Evolutionary conservation across 2,797 vertebrate genomes (phyloP).

Genomic region (Novumbra hubbsi): DNA sequence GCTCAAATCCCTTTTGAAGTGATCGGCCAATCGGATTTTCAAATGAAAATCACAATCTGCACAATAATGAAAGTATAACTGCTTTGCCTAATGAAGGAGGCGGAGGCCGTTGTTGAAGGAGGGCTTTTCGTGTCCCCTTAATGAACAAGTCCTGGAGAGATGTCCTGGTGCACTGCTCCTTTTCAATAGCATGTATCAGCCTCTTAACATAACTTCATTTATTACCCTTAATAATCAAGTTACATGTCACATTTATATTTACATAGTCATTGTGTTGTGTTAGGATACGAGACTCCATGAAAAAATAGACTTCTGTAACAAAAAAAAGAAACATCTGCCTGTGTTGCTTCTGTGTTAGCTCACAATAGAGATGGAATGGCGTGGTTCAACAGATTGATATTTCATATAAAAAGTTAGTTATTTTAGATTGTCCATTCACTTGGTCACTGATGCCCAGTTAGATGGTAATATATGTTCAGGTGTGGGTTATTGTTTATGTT

Average conservation of each 20-base stretch:
- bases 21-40: slow-evolving; percentile 94
- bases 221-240: slow-evolving; percentile 58
- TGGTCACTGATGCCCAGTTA: slow-evolving; percentile 25
- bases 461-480: slow-evolving; percentile 11
- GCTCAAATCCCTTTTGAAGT: slow-evolving; percentile 92
- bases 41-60: slow-evolving; percentile 89
- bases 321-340: too few species aligned
- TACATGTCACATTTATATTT: slow-evolving; percentile 51
- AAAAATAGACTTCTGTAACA: too few species aligned
- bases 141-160: slow-evolving; percentile 71
- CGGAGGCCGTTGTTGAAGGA: slow-evolving; percentile 72
- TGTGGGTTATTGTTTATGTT: slow-evolving; percentile 3
- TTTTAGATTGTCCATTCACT: neutral
- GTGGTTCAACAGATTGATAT: too few species aligned
- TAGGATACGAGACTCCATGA: too few species aligned
- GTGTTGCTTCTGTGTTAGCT: too few species aligned
- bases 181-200: slow-evolving; percentile 64
- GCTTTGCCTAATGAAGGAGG: slow-evolving; percentile 79
- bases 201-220: slow-evolving; percentile 67
- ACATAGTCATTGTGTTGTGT: slow-evolving; percentile 57
- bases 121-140: slow-evolving; percentile 71
- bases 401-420: slow-evolving; percentile 19
- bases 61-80: slow-evolving; percentile 87
- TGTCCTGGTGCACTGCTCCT: slow-evolving; percentile 51
- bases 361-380: too few species aligned